Evolutionary conservation across 2,113 vertebrate species (phyloP), one percentile per base, ranked within the genome.

Genomic region (Myocastor coypus): DNA sequence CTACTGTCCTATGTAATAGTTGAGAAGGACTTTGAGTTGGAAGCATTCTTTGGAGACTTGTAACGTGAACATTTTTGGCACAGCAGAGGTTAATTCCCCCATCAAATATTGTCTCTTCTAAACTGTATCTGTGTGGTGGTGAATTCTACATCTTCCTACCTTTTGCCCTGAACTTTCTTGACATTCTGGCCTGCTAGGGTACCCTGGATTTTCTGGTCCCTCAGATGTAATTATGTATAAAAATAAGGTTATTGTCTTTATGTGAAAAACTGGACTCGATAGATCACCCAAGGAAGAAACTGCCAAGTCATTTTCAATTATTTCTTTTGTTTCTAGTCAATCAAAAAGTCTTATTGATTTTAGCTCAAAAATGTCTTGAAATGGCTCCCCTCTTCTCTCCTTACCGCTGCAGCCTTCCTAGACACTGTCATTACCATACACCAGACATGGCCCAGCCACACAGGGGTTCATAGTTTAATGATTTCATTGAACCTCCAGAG

Each of bases 401-500:
- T 69, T 19, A 69, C n/a, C 85, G 46, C 42, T 71, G n/a, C 71
- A 50, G 17, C 55, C 8, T 78, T 89, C 32, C 37, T 59, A 30
- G n/a, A 91, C 55, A 75, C 52, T 52, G 22, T 64, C 37, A 52
- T 3, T 57, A 34, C 42, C 42, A 8, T 3, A 8, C 82, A 46
- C 57, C 8, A 17, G 57, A 63, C 81, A 61, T 32, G n/a, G 32
- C n/a, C 82, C 40, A 75, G 57, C 69, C 77, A 71, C 26, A 26
- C n/a, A 61, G 19, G n/a, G 50, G 22, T 68, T 89, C 52, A 19
- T 59, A 55, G 71, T 69, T 92, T 87, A 75, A 81, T 61, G 88
- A 87, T 82, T n/a, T 37, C 14, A 57, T 82, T 96, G 80, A 91
- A 84, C 59, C 59, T 89, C 63, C 4, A 64, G 84, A 63, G 40